phyloP scores from a whole-genome alignment of 2,113 vertebrate species.

The Asarcornis scutulata region DNA sequence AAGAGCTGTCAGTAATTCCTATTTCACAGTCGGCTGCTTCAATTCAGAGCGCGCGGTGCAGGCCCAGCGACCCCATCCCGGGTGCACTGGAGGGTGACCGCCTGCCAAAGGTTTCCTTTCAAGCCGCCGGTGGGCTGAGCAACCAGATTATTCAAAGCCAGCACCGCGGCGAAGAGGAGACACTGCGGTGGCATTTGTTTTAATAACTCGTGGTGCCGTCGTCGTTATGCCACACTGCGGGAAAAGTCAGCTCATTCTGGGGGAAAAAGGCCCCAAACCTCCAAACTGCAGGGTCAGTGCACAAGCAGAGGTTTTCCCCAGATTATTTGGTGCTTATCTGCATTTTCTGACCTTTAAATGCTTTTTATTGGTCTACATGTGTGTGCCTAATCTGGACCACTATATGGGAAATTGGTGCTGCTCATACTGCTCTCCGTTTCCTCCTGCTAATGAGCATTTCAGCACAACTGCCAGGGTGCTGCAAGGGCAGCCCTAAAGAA shows the following conservation, averaged over 20 bases:
- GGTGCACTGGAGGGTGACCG: conserved; percentile 75
- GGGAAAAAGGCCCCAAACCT: not conserved
- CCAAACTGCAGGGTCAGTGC: not conserved
- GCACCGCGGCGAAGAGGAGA: not conserved
- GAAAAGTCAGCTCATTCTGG: not conserved
- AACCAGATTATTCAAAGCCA: conserved; percentile 38
- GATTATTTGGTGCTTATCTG: not conserved
- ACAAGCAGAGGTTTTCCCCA: too few relatives aligned
- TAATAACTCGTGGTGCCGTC: not conserved
- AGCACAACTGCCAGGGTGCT: not conserved
- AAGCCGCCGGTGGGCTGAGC: conserved; percentile 6
- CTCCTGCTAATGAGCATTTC: fast-evolving
- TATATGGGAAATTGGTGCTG: not conserved
- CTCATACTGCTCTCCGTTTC: not conserved
- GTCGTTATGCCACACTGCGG: not conserved
- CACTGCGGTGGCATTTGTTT: conserved; percentile 41
- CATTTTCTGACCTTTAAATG: not conserved
- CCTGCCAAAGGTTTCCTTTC: conserved; percentile 46
- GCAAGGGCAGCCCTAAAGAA: fast-evolving
- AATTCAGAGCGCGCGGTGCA: conserved; percentile 75
- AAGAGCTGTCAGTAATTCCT: conserved; percentile 85
- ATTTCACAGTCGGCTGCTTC: conserved; percentile 85
- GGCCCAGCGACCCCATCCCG: conserved; percentile 76
- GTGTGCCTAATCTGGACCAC: fast-evolving
- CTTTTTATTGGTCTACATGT: fast-evolving